phyloP scores from a whole-genome alignment of 2,113 vertebrate species.

The Daboia siamensis region DNA sequence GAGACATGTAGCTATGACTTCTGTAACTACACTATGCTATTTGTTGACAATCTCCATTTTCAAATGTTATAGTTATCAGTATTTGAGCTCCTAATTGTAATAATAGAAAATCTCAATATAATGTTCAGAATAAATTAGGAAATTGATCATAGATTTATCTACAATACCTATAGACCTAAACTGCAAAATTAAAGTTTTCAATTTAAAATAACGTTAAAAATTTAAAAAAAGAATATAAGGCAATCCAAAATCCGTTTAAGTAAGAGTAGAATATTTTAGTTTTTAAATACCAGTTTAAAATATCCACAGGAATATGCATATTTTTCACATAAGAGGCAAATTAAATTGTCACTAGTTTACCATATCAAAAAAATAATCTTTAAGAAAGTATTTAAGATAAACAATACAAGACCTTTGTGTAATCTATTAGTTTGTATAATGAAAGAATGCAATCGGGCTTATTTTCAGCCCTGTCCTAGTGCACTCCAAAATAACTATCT shows the following conservation, averaged over 20 bases:
- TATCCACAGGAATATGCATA: background rate
- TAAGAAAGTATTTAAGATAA: background rate
- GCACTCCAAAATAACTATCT: background rate
- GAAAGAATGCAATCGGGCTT: background rate
- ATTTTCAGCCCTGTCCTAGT: background rate
- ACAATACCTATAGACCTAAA: background rate
- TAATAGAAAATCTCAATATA: background rate
- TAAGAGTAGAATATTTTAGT: background rate
- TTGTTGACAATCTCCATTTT: background rate
- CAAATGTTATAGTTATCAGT: background rate
- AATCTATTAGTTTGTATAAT: background rate
- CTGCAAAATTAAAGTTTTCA: background rate
- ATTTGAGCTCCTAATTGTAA: background rate
- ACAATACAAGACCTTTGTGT: background rate
- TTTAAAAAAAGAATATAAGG: background rate
- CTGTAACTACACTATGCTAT: conserved; percentile 10
- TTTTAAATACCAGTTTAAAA: background rate
- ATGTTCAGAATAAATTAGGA: background rate
- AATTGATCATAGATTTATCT: background rate
- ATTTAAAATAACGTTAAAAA: background rate
- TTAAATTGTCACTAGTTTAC: background rate
- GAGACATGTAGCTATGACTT: conserved; percentile 1
- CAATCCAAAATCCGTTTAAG: background rate
- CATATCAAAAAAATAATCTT: background rate
- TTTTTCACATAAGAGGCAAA: background rate